These are phyloP conservation scores for Condylostylus longicornis DNA, from an alignment of 1,140 invertebrate species.

Conservation along the genomic window DNA sequence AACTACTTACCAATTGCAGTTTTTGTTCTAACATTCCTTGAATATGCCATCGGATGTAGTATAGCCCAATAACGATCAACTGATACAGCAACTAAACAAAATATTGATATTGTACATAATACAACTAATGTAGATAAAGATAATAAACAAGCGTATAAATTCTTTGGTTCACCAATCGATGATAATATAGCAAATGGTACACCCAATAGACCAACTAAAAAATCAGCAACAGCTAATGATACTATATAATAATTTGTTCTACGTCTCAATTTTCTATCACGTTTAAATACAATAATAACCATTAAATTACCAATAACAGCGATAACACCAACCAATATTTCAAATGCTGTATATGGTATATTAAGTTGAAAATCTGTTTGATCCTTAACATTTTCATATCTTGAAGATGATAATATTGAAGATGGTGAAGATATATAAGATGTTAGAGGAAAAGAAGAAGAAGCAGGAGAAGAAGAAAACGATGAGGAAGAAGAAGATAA, in stretches of 20 bases:
- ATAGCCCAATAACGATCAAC: conserved; percentile 88
- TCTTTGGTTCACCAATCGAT: conserved; percentile 54
- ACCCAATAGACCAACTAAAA: conserved; percentile 60
- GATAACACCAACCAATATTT: conserved; percentile 62
- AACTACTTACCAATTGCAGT: conserved; percentile 62
- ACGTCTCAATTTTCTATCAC: conserved; percentile 56
- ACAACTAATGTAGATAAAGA: conserved; percentile 76
- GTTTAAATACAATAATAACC: conserved; percentile 67
- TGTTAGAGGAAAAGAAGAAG: too few species aligned
- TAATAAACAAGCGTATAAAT: conserved; percentile 68
- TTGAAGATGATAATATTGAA: too few species aligned
- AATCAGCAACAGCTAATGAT: conserved; percentile 70
- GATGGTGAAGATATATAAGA: too few species aligned
- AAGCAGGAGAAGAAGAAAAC: too few species aligned
- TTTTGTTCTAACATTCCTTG: conserved; percentile 66
- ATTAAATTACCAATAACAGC: conserved; percentile 71
- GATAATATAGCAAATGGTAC: conserved; percentile 72
- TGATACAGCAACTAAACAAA: conserved; percentile 78
- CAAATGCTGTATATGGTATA: conserved; percentile 38
- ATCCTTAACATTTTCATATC: conserved; percentile 11
- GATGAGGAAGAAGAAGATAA: too few species aligned
- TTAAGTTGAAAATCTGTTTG: conserved; percentile 17
- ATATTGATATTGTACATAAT: conserved; percentile 81
- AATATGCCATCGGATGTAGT: conserved; percentile 76
- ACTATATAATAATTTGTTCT: conserved; percentile 86